Base-by-base conservation (phyloP, 2,888 invertebrate genomes). In the Parnassius apollo region DNA sequence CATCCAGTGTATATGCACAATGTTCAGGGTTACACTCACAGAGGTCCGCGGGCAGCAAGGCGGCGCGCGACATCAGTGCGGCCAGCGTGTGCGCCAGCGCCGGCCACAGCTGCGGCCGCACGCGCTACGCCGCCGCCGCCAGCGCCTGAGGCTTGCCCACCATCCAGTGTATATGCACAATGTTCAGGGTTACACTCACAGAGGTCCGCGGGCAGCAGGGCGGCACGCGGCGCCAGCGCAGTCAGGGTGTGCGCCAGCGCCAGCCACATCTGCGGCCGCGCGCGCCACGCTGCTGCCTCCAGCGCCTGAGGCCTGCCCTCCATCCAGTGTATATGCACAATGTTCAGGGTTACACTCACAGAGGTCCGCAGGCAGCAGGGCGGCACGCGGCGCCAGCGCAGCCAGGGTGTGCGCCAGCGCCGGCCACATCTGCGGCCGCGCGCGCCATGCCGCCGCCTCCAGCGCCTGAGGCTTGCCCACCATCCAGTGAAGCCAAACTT, bases 61-160 rank as follows among this genome's bases (percentile, higher is more conserved):
- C 59, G 80, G 87, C 82, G 71, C 93, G 94, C 61, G 94, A 85
- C 61, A 94, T 94, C 55, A 96, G 88, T 66, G 92, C 93, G 82
- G 95, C 96, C 70, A 96, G 88, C n/a, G 95, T 83, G 80, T 95
- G 94, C 72, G 96, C 95, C 58, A 96, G 88, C 77, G 96, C 95
- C 9, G 95, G 95, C 96, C 96, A 96, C 75, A 97, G 94, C 82
- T 95, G 95, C 53, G 94, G 91, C 57, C 93, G 88, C 65, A 92
- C 90, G 55, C 88, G 88, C 77, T 94, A 94, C 69, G 93, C 93
- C 50, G 83, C 77, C 67, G 92, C 88, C 63, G 86, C 82, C 66
- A 94, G 79, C 66, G 93, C 86, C 42, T 92, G 92, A 12, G 94
- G 92, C 68, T 93, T 93, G 68, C 92, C 85, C 71, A 83, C 83